Evolutionary conservation across 2,797 vertebrate species (phyloP), one percentile per base, ranked within the genome.

Genomic region (Syndactyla subalaris): DNA sequence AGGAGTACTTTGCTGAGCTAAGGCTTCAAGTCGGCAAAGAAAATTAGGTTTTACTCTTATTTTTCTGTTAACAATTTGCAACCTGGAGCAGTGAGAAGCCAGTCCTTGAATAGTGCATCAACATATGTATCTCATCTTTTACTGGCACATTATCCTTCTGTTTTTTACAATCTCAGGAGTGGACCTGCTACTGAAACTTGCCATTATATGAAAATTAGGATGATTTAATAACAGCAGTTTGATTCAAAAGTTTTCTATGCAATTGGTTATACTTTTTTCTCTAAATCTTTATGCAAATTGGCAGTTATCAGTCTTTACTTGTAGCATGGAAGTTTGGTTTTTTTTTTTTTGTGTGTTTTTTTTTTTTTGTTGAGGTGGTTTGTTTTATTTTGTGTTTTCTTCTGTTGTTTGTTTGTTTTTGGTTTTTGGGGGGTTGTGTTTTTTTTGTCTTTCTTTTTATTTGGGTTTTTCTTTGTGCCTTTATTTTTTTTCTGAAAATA

Each of bases 51-150:
- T 68, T 70, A 41, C 15, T 92, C 65, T 82, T 54, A 16, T 45
- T 63, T 23, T 43, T 85, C 36, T 73, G 85, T 82, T 71, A 72
- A 89, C 92, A 95, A 51, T 93, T 95, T 95, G 93, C 70, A 88
- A 57, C 86, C 94, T 66, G 52, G 65, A 94, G 85, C 57, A 95
- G 74, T 93, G 89, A 97, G 68, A 95, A 96, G 78, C 55, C 79
- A 95, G 88, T 89, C 93, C 94, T 8, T 92, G 84, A 97, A 71
- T 79, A 93, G 43, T 88, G 72, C 93, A 74, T 96, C 94, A 97
- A 97, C 88, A 96, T 76, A 88, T 58, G 74, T 55, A 78, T 90
- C 91, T 97, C 62, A 46, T 92, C 91, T 95, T 96, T 95, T 92
- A 88, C 77, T 94, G 88, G 89, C 41, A 61, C 81, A 85, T 78